phyloP scores from a whole-genome alignment of 2,797 vertebrate genomes.

The Zenarchopterus dispar region DNA sequence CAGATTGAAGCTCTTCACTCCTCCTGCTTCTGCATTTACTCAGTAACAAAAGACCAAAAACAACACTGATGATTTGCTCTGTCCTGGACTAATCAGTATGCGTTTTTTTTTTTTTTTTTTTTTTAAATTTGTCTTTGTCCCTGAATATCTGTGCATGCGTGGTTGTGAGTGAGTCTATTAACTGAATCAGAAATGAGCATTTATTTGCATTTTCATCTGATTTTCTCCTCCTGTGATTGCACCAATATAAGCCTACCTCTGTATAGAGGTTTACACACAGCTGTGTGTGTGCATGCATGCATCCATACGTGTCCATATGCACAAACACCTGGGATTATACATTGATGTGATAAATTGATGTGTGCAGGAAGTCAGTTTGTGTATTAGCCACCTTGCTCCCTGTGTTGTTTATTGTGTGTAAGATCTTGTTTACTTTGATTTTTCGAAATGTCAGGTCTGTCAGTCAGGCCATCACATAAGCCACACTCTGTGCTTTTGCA shows the following conservation, averaged over 20 bases:
- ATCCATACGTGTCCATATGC: constrained; percentile 4
- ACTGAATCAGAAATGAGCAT: constrained; percentile 46
- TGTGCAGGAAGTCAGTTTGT: constrained; percentile 43
- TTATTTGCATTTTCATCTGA: constrained; percentile 27
- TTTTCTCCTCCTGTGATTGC: constrained; percentile 6
- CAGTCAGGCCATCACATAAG: constrained; percentile 77
- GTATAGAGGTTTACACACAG: constrained; percentile 4
- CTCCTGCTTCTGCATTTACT: constrained; percentile 49
- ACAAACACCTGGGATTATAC: constrained; percentile 12
- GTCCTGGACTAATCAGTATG: constrained; percentile 62
- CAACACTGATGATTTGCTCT: constrained; percentile 49
- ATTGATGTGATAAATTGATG: constrained; percentile 38
- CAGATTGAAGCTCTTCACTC: constrained; percentile 26
- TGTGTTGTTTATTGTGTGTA: constrained; percentile 73
- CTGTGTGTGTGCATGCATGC: background rate
- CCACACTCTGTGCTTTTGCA: constrained; percentile 55
- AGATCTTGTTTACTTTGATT: constrained; percentile 79
- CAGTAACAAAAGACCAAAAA: constrained; percentile 66
- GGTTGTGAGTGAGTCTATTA: constrained; percentile 9
- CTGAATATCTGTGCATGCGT: background rate
- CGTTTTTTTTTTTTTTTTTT: no score
- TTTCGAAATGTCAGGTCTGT: constrained; percentile 83
- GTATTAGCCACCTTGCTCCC: constrained; percentile 32
- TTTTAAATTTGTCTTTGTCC: background rate
- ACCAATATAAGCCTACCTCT: constrained; percentile 17